A percentile compares a stretch with the other conserved stretches of the same genome.
Evolutionary conservation across 2,888 invertebrate species (phyloP).

Genomic region (Lordiphosa andalusiaca): DNA sequence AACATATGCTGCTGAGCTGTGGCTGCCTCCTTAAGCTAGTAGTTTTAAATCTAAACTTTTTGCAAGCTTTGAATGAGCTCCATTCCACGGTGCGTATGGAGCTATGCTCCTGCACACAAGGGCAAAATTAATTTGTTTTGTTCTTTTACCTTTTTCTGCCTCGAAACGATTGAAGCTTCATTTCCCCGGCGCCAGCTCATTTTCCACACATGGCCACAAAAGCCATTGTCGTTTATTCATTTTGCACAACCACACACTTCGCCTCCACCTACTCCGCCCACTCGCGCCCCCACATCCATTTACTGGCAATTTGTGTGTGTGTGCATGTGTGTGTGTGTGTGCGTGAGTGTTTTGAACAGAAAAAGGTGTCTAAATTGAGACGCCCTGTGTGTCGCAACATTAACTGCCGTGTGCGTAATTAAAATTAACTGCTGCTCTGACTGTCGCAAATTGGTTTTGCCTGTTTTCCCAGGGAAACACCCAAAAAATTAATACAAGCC

Average conservation of each 20-base stretch:
- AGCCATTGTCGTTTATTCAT: slow-evolving; percentile 68
- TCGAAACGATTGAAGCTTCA: slow-evolving; percentile 67
- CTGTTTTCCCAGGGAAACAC: slow-evolving; percentile 33
- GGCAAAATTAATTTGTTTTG: slow-evolving; percentile 71
- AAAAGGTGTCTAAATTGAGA: slow-evolving; percentile 72
- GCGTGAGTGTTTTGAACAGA: slow-evolving; percentile 16
- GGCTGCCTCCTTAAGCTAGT: too few relatives aligned
- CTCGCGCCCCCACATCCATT: slow-evolving; percentile 42
- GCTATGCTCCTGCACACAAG: slow-evolving; percentile 30
- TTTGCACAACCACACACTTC: slow-evolving; percentile 34
- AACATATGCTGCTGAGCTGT: too few relatives aligned
- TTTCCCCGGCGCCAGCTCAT: slow-evolving; percentile 42
- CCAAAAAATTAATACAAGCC: slow-evolving; percentile 39
- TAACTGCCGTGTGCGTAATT: slow-evolving; percentile 70
- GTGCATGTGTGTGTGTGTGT: slow-evolving; percentile 10
- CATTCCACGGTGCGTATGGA: neutral
- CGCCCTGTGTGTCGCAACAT: slow-evolving; percentile 69
- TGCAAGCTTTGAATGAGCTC: neutral
- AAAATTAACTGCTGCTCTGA: slow-evolving; percentile 65
- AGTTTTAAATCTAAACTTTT: too few relatives aligned
- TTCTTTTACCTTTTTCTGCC: slow-evolving; percentile 52
- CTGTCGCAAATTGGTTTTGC: slow-evolving; percentile 68
- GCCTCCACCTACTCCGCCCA: slow-evolving; percentile 6
- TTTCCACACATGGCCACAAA: slow-evolving; percentile 44
- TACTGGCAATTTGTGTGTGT: slow-evolving; percentile 60